Base-by-base conservation (phyloP, 1,140 invertebrate genomes). In the Drosophila persimilis region DNA sequence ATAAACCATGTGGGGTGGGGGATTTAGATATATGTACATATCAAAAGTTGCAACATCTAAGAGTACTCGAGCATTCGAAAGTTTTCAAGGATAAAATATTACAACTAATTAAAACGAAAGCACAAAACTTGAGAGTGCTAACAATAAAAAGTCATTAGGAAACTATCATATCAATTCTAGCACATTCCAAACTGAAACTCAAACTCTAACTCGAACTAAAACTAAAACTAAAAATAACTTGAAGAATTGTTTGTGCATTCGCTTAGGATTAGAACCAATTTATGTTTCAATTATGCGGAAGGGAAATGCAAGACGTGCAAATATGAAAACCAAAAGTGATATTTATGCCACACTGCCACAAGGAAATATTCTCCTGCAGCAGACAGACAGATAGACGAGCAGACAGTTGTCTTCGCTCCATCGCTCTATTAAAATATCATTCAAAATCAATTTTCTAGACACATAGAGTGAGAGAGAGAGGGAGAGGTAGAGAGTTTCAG, bases 301-400 rank as follows among this genome's bases (percentile, higher is more conserved):
- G 57, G 24, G 52, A 54, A 70, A 66, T 74, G 56, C 74, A 71
- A 60, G 67, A 71, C 74, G 73, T 88, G 74, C 70, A 65, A 72
- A 88, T 72, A 65, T 73, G 77, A 48, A 88, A 88, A 88, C 83
- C 83, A 88, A 78, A 80, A 81, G 73, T 75, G 66, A 62, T 63
- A 66, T 61, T 57, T 50, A 29, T 69, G 46, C 51, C 63, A 57
- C 63, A 57, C 66, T 57, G 63, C 46, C 52, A 47, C 35, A 39
- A 39, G 35, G 45, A 53, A 69, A 59, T 51, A 72, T 59, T 41
- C 60, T 64, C 45, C 58, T 79, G 52, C 48, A 47, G 59, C 72
- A 39, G 35, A 5, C 35, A 39, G 11, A 11, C 35, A 39, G 35
- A 13, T 11, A 39, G 11, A 39, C 11, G 13, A 11, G 11, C 3